Evolutionary conservation across 2,888 invertebrate species (phyloP), one percentile per base, ranked within the genome.

Genomic region (Rotaria magnacalcarata): DNA sequence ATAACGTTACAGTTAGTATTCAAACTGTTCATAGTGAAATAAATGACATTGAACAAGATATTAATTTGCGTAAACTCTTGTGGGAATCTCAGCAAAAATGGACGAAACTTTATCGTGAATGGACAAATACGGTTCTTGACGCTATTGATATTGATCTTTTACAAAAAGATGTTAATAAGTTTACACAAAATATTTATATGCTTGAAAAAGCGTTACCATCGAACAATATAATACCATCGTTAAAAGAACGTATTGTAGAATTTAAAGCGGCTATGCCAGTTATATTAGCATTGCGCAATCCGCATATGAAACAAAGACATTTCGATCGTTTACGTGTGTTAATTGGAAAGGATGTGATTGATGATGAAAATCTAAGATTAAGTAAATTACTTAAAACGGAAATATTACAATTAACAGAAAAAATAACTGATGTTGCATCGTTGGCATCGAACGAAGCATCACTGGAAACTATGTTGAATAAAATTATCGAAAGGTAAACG

Each of bases 161-260:
- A 54, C 91, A 91, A 89, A 91, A 90, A 87, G 90, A 89, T 88
- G 90, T 91, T 85, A 91, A 90, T 88, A 89, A 90, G 86, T 90
- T 91, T 87, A 90, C 90, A 54, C 91, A 91, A 88, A 91, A 91
- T n/a, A 89, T 91, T n/a, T 91, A 90, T 88, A 90, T 91, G 90
- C 88, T 91, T 75, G 91, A 91, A 87, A 91, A 91, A 89, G 90
- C 91, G 84, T 88, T 91, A 19, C 91, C 91, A 4, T 88, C 89
- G 86, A 91, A 91, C 88, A 90, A 91, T 84, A 89, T 91, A 14
- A 88, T 91, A 11, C 91, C 91, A 2, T 87, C 88, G 47, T 88
- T 91, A 80, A 91, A 91, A 88, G 90, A 90, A 87, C 89, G 89
- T 87, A 90, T 91, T 86, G 88, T 89, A 87, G 89, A 90, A 87